Conservation (phyloP, 37 sponge, comb jelly and placozoan genomes). For the Geodia barretti region DNA sequence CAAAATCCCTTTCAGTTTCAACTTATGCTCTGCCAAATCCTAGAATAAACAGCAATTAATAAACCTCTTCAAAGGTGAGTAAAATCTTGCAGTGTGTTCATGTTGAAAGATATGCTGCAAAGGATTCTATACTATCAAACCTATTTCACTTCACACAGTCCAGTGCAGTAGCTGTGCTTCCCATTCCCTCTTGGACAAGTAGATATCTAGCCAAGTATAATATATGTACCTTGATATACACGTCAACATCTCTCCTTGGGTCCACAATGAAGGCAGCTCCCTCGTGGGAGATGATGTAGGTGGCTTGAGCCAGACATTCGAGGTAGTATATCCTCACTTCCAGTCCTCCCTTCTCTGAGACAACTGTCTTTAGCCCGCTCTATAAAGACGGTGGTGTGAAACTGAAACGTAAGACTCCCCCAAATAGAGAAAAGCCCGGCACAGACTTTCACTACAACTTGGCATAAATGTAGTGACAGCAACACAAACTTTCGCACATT, state of each 20-base stretch:
- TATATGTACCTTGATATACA: slow-evolving; percentile 69
- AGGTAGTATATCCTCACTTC: slow-evolving; percentile 85
- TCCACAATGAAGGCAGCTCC: slow-evolving; percentile 80
- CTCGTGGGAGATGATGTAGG: slow-evolving; percentile 79
- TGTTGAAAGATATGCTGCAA: too few relatives aligned
- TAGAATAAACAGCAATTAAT: slow-evolving; percentile 10
- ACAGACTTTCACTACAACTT: too few relatives aligned
- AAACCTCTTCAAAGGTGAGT: too few relatives aligned
- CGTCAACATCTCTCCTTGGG: slow-evolving; percentile 89
- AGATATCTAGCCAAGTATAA: neutral
- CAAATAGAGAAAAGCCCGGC: too few relatives aligned
- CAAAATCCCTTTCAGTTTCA: slow-evolving; percentile 49
- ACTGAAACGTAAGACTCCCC: neutral
- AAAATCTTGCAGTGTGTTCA: too few relatives aligned
- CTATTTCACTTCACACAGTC: too few relatives aligned
- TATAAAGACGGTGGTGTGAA: neutral
- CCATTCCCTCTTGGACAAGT: too few relatives aligned
- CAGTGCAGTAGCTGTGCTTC: too few relatives aligned
- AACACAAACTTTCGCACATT: too few relatives aligned
- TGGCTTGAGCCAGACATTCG: slow-evolving; percentile 90
- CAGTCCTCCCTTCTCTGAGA: slow-evolving; percentile 50
- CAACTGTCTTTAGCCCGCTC: slow-evolving; percentile 62
- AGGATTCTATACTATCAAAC: too few relatives aligned
- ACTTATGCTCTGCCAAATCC: slow-evolving; percentile 16
- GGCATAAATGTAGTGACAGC: too few relatives aligned